Conservation (phyloP, 2,888 invertebrate genomes). For the Cephus sareptanus region DNA sequence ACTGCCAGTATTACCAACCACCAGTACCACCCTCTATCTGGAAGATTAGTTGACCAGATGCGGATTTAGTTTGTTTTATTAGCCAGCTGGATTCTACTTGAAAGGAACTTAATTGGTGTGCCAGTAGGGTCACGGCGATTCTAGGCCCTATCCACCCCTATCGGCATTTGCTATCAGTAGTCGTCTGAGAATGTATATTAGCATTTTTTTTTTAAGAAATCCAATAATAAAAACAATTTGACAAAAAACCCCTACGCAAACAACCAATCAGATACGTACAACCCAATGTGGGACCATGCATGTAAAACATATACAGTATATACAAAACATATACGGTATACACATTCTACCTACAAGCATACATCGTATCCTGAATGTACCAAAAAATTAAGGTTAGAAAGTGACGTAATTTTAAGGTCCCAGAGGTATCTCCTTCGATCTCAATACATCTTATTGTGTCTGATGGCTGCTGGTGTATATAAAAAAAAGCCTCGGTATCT, state of each 20-base stretch:
- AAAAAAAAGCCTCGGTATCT: slow-evolving; percentile 36
- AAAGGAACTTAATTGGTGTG: slow-evolving; percentile 55
- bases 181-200: neutral
- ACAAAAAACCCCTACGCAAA: neutral
- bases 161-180: neutral
- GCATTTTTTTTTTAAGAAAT: neutral
- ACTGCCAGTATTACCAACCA: neutral
- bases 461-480: slow-evolving; percentile 30
- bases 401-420: slow-evolving; percentile 18
- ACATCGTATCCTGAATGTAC: neutral
- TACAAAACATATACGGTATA: neutral
- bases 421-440: slow-evolving; percentile 47
- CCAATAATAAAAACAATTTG: neutral
- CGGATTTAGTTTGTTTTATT: slow-evolving; percentile 58
- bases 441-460: slow-evolving; percentile 56
- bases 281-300: neutral
- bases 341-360: neutral
- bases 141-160: neutral
- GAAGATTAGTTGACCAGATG: slow-evolving; percentile 56
- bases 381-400: neutral
- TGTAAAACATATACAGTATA: neutral
- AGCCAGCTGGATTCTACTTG: slow-evolving; percentile 39
- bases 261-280: neutral
- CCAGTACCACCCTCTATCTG: slow-evolving; percentile 35
- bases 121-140: neutral